phyloP scores from a whole-genome alignment of 2,113 vertebrate genomes.

The Lagenorhynchus albirostris region DNA sequence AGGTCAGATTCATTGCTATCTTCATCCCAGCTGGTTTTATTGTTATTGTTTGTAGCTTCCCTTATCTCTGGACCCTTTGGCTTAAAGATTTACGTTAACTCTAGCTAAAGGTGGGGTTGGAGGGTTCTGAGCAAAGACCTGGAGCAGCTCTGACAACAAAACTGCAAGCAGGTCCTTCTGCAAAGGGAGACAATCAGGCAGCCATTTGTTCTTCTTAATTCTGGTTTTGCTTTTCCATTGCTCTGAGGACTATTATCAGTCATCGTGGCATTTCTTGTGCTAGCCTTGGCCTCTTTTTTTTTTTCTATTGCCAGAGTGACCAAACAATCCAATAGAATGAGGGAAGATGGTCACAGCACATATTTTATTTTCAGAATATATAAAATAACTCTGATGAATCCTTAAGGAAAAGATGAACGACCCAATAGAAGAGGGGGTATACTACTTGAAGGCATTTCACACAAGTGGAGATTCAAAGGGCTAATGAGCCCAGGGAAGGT shows the following conservation, averaged over 20 bases:
- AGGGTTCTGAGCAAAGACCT: background rate
- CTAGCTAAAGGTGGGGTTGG: background rate
- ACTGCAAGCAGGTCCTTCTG: background rate
- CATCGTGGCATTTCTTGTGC: background rate
- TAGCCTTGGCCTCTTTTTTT: background rate
- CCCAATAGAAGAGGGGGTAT: background rate
- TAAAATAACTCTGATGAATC: background rate
- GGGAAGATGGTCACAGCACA: background rate
- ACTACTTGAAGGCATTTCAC: background rate
- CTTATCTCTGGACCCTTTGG: background rate
- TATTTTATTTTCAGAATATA: background rate
- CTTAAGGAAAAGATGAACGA: background rate
- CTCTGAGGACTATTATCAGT: background rate
- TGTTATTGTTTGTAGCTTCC: background rate
- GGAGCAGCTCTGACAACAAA: background rate
- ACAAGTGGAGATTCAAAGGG: background rate
- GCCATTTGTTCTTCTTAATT: background rate
- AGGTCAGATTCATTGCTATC: background rate
- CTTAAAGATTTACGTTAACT: background rate
- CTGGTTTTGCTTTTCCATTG: background rate
- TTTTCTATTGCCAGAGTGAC: background rate
- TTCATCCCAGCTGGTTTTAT: background rate
- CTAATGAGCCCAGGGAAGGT: background rate
- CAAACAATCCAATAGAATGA: background rate
- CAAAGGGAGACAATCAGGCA: background rate